Evolutionary conservation across 2,888 invertebrate species (phyloP).

Genomic region (Dolichopus griseipennis): DNA sequence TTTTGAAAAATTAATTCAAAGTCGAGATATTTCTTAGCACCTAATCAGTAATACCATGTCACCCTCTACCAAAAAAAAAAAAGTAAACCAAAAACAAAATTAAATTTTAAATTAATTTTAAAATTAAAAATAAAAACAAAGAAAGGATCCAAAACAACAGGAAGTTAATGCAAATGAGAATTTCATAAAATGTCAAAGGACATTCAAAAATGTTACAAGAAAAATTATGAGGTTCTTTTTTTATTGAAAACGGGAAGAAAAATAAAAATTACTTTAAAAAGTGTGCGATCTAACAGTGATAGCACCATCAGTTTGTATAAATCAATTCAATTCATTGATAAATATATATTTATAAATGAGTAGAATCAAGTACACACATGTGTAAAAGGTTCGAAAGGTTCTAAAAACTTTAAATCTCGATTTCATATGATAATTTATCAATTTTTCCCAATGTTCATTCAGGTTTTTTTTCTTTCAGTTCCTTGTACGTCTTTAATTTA

Average conservation of each 20-base stretch:
- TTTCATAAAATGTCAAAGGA: slow-evolving; percentile 3
- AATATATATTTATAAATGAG: no score
- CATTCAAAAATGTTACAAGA: not conserved
- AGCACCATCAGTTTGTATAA: not conserved
- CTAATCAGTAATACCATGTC: slow-evolving; percentile 10
- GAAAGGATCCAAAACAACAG: not conserved
- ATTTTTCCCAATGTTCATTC: not conserved
- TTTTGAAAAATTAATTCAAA: not conserved
- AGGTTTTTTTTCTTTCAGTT: no score
- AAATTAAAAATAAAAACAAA: not conserved
- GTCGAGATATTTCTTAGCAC: slow-evolving; percentile 11
- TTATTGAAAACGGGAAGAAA: no score
- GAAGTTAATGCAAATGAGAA: not conserved
- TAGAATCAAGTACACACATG: no score
- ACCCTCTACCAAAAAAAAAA: not conserved
- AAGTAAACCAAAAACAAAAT: not conserved
- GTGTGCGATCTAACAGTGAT: not conserved
- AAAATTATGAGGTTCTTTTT: not conserved
- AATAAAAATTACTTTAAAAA: not conserved
- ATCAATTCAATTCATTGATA: not conserved
- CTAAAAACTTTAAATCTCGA: not conserved
- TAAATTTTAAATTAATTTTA: not conserved
- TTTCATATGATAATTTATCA: slow-evolving; percentile 6
- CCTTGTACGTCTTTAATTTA: no score
- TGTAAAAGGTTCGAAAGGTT: no score